Evolutionary conservation across 2,888 invertebrate species (phyloP).

Genomic region (Clitarchus hookeri): DNA sequence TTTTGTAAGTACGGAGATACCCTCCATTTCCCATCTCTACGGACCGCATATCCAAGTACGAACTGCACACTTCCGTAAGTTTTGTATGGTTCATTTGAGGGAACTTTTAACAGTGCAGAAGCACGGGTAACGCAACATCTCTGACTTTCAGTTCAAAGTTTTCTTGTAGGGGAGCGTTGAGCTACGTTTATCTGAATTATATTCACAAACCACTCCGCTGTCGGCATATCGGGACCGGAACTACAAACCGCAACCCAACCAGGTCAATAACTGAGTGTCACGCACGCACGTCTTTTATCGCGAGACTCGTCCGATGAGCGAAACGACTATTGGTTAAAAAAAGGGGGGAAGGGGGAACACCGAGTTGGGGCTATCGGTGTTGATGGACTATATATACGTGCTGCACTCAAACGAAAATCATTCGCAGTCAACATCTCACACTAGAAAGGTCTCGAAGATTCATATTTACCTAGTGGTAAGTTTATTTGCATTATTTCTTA

Average conservation of each 20-base stretch:
- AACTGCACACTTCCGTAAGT: too few species aligned
- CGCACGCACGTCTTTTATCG: neutral
- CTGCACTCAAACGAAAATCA: neutral
- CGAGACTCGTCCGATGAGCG: neutral
- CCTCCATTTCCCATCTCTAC: too few species aligned
- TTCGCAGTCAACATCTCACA: neutral
- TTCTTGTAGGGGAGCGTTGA: neutral
- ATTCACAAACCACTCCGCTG: neutral
- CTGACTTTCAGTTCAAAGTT: neutral
- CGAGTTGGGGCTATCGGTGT: neutral
- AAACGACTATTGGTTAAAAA: neutral
- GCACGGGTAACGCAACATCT: neutral
- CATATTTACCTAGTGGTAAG: neutral
- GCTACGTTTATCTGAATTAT: neutral
- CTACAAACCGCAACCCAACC: neutral
- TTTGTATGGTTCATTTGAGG: too few species aligned
- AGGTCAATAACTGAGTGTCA: neutral
- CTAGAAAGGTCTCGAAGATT: neutral
- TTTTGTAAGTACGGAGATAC: too few species aligned
- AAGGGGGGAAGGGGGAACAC: neutral
- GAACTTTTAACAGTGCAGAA: neutral
- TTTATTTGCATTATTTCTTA: neutral
- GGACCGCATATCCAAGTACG: too few species aligned
- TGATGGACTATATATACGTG: neutral
- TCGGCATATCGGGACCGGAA: neutral